Base-by-base conservation (phyloP, 2,797 vertebrate species). In the Periparus ater region DNA sequence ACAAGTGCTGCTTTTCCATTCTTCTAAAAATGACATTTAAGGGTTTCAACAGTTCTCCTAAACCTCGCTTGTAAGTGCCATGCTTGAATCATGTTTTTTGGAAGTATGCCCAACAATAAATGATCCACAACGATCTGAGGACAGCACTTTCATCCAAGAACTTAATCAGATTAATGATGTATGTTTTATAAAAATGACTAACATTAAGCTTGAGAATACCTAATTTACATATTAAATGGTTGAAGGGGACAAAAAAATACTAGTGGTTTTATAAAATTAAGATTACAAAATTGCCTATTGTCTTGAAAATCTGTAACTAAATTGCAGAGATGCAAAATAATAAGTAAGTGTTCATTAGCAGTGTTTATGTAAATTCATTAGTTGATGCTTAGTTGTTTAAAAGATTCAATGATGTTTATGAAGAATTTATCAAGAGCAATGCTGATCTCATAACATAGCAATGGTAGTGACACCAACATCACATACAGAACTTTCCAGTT, bases 81-180 rank as follows among this genome's bases (percentile, higher is more conserved):
- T 50, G 96, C 97, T 97, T 96, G 96, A 96, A 97, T 96, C 94
- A 96, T 97, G 96, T 97, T 95, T 97, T 98, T 97, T 98, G 98
- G 98, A 98, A 93, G 87, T 79, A 81, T 97, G 96, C 97, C 97
- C 97, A 98, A 98, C 96, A 98, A 98, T 97, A 98, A 98, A 97
- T 97, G 96, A 98, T 97, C 97, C 96, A 98, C 97, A 97, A 97
- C 97, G 98, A 98, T 98, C 98, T 98, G 97, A 97, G 97, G 95
- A 97, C 95, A 97, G 96, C 94, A 96, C 95, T 98, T 96, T 97
- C 94, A 90, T 98, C 97, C 97, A 98, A 98, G 98, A 98, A 98
- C 95, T 98, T 99, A 99, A 99, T 99, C 98, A 99, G 98, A 98
- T 98, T 98, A 99, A 99, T 98, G 97, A 98, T 98, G 97, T 98